A percentile compares a stretch with the other conserved stretches of the same genome.
Conservation (phyloP, 1,140 invertebrate species). For the Drosophila equinoxialis region DNA sequence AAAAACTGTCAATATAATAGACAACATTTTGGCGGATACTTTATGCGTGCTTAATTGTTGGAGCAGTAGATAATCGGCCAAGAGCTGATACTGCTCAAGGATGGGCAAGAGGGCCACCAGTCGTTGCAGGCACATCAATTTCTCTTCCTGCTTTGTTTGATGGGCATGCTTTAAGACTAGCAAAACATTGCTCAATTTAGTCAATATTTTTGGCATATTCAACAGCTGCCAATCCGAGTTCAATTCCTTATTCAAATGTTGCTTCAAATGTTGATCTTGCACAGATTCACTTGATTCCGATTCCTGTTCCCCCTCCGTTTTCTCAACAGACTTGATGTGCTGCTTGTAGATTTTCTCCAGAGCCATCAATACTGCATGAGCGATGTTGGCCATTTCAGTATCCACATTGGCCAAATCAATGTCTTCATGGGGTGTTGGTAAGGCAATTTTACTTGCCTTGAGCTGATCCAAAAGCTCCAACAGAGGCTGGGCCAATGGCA, state of each 20-base stretch:
- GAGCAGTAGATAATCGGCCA: conserved; percentile 91
- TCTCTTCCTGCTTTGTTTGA: conserved; percentile 28
- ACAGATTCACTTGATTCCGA: conserved; percentile 64
- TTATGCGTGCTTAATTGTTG: conserved; percentile 90
- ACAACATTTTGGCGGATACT: conserved; percentile 91
- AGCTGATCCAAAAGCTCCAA: conserved; percentile 38
- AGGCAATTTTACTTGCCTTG: not conserved
- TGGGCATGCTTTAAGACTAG: conserved; percentile 56
- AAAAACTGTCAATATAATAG: conserved; percentile 93
- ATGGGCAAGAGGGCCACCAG: conserved; percentile 86
- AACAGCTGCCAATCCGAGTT: conserved; percentile 85
- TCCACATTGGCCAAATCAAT: conserved; percentile 63
- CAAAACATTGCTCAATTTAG: conserved; percentile 82
- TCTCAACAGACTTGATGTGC: conserved; percentile 69
- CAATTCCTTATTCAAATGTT: conserved; percentile 86
- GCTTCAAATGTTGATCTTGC: conserved; percentile 86
- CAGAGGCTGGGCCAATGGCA: conserved; percentile 68
- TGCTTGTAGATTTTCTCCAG: conserved; percentile 90
- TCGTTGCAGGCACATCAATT: conserved; percentile 61
- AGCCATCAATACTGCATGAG: conserved; percentile 86
- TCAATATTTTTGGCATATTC: conserved; percentile 83
- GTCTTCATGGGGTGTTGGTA: not conserved
- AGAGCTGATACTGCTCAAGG: conserved; percentile 89
- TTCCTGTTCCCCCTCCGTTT: conserved; percentile 28
- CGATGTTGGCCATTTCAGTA: conserved; percentile 84